Percentiles rank a stretch among this genome's conserved stretches.
Evolutionary conservation across 2,888 invertebrate species (phyloP).

Genomic region (Epinotia bilunana): DNA sequence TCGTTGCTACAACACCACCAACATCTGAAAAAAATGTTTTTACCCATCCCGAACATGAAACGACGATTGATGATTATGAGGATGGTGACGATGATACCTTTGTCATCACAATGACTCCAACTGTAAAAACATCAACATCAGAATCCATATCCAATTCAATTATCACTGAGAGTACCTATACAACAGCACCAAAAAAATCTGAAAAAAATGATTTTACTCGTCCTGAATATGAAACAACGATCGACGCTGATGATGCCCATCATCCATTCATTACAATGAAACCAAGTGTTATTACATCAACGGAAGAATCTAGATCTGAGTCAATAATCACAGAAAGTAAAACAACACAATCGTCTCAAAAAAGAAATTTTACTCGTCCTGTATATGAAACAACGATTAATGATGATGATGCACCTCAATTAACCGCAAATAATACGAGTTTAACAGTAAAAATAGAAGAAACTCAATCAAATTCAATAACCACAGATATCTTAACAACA

Average conservation of each 20-base stretch:
- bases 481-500: background rate
- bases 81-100: background rate
- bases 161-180: background rate
- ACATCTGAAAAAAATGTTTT: background rate
- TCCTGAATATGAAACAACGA: background rate
- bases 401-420: background rate
- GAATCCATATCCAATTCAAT: background rate
- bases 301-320: background rate
- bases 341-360: background rate
- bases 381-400: no score
- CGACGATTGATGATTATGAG: no score
- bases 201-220: background rate
- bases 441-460: background rate
- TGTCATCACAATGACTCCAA: background rate
- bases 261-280: background rate
- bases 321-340: background rate
- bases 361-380: no score
- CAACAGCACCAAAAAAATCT: background rate
- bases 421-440: background rate
- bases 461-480: background rate
- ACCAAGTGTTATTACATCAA: background rate
- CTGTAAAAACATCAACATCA: background rate
- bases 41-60: no score
- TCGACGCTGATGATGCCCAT: background rate
- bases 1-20: background rate